These are phyloP conservation scores for Tenualosa ilisha DNA, from an alignment of 2,797 vertebrate species.

Conservation along the genomic window DNA sequence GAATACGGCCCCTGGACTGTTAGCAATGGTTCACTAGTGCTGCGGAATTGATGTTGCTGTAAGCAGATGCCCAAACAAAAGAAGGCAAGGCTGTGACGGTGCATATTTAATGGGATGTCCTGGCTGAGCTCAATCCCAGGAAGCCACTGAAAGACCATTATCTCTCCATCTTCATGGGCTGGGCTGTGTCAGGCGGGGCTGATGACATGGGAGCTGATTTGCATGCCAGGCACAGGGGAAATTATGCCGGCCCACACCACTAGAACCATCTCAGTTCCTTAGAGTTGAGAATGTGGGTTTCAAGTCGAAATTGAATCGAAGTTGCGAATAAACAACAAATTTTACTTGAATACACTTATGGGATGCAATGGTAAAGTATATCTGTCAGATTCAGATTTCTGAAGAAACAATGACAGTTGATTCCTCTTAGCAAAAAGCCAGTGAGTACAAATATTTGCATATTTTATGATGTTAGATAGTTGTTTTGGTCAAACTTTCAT, in stretches of 20 bases:
- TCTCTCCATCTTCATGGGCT: constrained; percentile 59
- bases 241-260: constrained; percentile 52
- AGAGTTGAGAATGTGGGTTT: not conserved
- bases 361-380: not conserved
- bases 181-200: constrained; percentile 55
- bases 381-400: not conserved
- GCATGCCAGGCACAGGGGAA: constrained; percentile 58
- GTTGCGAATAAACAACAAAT: not conserved
- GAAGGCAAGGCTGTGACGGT: constrained; percentile 56
- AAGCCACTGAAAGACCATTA: constrained; percentile 61
- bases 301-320: not conserved
- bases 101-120: constrained; percentile 66
- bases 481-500: too few relatives aligned
- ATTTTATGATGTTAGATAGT: too few relatives aligned
- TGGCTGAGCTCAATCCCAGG: constrained; percentile 64
- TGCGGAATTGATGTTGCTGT: constrained; percentile 67
- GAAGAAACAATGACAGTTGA: not conserved
- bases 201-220: constrained; percentile 63
- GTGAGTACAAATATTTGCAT: too few relatives aligned
- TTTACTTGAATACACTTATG: not conserved
- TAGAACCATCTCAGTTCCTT: not conserved
- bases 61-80: constrained; percentile 65
- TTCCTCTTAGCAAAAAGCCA: not conserved
- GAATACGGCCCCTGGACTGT: constrained; percentile 53
- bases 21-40: constrained; percentile 62